Evolutionary conservation across 2,797 vertebrate genomes (phyloP), one percentile per base, ranked within the genome.

Genomic region (Hemitrygon akajei): DNA sequence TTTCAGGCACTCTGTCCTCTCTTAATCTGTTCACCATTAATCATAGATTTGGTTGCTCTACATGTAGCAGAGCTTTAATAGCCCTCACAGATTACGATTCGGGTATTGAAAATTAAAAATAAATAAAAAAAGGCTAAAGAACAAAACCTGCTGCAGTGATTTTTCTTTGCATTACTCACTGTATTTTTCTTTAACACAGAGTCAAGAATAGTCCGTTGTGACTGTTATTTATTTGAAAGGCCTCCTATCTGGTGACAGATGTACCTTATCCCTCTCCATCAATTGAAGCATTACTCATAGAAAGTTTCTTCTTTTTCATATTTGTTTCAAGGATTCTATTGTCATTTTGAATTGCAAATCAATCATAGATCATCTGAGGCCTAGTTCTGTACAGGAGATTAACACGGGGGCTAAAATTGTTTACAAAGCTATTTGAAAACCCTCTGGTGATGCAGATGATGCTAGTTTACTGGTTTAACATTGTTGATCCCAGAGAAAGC

Each of bases 341-440:
- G 97, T 98, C 97, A 98, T 97, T 97, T 97, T 97, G 98, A 98
- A 98, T 98, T 98, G 98, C 98, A 98, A 98, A 99, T 99, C 98
- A 98, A 98, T 99, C 98, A 98, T 96, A 96, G 96, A 98, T 98
- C 97, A 97, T 95, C 66, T 96, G 96, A 97, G 97, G 96, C 96
- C 96, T 97, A 95, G 95, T 97, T 97, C 97, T 96, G 96, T 95
- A 96, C 96, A 95, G 95, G 97, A 98, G 97, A 98, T 98, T 98
- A 97, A 97, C 97, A 97, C 96, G 96, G 97, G 96, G 96, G 97
- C 97, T 97, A 96, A 97, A 97, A 97, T 96, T 97, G 97, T 97
- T 97, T 97, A 97, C 97, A 96, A 97, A 98, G 97, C 97, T 97
- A 97, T 97, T 98, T 98, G 97, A 97, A 97, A 97, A 97, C 96